A percentile compares a stretch with the other conserved stretches of the same genome.
These are phyloP conservation scores for Ophion slaviceki DNA, from an alignment of 2,888 invertebrate genomes.

Conservation along the genomic window DNA sequence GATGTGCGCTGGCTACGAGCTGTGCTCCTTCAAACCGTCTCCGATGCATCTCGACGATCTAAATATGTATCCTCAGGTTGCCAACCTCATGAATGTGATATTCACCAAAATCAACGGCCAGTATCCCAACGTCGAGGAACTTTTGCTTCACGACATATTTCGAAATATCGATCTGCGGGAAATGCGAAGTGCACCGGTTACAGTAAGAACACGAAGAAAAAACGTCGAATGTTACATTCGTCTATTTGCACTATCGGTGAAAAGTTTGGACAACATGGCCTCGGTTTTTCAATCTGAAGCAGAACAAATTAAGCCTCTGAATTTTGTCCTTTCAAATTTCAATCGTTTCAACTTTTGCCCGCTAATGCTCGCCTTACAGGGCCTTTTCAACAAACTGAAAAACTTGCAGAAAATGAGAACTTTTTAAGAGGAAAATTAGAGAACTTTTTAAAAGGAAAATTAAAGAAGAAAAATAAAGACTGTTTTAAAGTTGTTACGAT, in stretches of 20 bases:
- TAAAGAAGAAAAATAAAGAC: too few relatives aligned
- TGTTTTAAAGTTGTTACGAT: too few relatives aligned
- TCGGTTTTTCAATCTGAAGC: not conserved
- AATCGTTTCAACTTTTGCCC: not conserved
- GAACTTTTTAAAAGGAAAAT: too few relatives aligned
- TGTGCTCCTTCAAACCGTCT: constrained; percentile 90
- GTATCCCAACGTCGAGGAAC: constrained; percentile 91
- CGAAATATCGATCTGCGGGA: constrained; percentile 94
- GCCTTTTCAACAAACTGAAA: too few relatives aligned
- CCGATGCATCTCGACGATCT: constrained; percentile 90
- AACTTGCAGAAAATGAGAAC: too few relatives aligned
- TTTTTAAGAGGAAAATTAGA: too few relatives aligned
- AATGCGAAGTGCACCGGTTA: constrained; percentile 92
- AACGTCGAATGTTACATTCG: not conserved
- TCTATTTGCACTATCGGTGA: not conserved
- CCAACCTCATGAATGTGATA: constrained; percentile 91
- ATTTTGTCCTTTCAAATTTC: too few relatives aligned
- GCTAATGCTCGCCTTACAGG: too few relatives aligned
- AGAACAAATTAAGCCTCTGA: too few relatives aligned
- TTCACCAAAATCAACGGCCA: constrained; percentile 88
- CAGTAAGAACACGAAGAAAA: constrained; percentile 84
- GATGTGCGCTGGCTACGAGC: constrained; percentile 94
- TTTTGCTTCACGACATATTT: constrained; percentile 93
- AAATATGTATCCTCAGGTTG: constrained; percentile 90
- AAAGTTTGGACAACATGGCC: not conserved